Conservation (phyloP, 2,888 invertebrate species). For the Cryptocephalus primarius region DNA sequence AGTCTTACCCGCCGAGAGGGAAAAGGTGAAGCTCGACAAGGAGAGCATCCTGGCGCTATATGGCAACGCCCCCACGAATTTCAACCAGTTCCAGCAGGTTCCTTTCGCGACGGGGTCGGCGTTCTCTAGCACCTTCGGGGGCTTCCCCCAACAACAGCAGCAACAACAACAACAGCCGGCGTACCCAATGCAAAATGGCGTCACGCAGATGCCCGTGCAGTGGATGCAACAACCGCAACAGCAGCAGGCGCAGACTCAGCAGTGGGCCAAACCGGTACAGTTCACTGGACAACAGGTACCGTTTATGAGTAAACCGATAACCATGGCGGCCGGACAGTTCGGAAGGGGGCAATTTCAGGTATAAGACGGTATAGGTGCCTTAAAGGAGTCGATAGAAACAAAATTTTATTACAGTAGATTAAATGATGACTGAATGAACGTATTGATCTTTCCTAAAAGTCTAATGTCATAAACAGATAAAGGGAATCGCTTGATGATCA, state of each 20-base stretch:
- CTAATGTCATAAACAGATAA: too few relatives aligned
- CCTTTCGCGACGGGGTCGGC: conserved; percentile 7
- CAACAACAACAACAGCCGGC: conserved; percentile 11
- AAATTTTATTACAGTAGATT: too few relatives aligned
- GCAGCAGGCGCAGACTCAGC: conserved; percentile 2
- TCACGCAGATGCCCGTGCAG: conserved; percentile 9
- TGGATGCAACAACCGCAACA: conserved; percentile 10
- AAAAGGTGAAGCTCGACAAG: conserved; percentile 79
- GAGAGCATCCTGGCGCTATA: conserved; percentile 87
- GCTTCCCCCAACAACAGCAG: conserved; percentile 15
- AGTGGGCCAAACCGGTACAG: conserved; percentile 11
- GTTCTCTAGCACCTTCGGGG: conserved; percentile 14
- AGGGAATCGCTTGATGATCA: too few relatives aligned
- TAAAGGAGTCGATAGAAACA: too few relatives aligned
- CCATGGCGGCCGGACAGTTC: conserved; percentile 5
- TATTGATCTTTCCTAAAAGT: too few relatives aligned
- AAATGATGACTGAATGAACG: too few relatives aligned
- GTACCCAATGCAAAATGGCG: conserved; percentile 13
- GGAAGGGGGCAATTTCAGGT: too few relatives aligned
- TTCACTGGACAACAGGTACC: conserved; percentile 9
- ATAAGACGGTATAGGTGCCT: too few relatives aligned
- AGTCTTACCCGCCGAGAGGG: conserved; percentile 60
- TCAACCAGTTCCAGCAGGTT: conserved; percentile 15
- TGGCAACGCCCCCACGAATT: conserved; percentile 47
- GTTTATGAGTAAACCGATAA: conserved; percentile 5